These are phyloP conservation scores for Hyperoplus immaculatus DNA, from an alignment of 2,797 vertebrate species.

Conservation along the genomic window DNA sequence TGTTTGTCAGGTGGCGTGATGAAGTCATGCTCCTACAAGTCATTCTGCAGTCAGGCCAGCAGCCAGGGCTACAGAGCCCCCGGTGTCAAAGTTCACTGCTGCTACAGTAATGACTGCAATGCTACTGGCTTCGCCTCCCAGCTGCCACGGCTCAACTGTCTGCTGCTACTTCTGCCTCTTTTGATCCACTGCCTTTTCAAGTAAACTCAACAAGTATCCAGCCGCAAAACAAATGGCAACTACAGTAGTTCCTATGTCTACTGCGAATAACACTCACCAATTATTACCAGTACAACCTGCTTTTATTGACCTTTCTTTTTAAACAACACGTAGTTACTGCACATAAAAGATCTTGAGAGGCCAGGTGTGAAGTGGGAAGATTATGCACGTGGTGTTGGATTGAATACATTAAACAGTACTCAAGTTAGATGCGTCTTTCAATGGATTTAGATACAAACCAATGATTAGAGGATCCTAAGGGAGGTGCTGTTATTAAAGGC, in stretches of 20 bases:
- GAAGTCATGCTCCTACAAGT: slow-evolving; percentile 93
- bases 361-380: slow-evolving; percentile 29
- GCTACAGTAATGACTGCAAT: slow-evolving; percentile 92
- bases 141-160: slow-evolving; percentile 60
- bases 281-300: neutral
- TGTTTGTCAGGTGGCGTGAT: slow-evolving; percentile 87
- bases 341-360: slow-evolving; percentile 6
- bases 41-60: slow-evolving; percentile 91
- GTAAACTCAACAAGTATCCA: slow-evolving; percentile 31
- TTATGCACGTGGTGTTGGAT: slow-evolving; percentile 33
- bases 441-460: slow-evolving; percentile 51
- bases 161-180: slow-evolving; percentile 75
- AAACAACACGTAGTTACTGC: neutral
- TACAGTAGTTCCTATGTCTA: neutral
- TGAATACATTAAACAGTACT: slow-evolving; percentile 57
- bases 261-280: too few relatives aligned
- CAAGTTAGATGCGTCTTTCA: slow-evolving; percentile 46
- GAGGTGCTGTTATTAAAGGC: slow-evolving; percentile 39
- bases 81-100: slow-evolving; percentile 90
- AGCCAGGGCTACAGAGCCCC: slow-evolving; percentile 88
- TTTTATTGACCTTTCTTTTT: slow-evolving; percentile 9
- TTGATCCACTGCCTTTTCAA: slow-evolving; percentile 69
- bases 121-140: slow-evolving; percentile 73
- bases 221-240: slow-evolving; percentile 22
- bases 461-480: slow-evolving; percentile 43